Conservation (phyloP, 2,113 vertebrate genomes). For the Columba livia region DNA sequence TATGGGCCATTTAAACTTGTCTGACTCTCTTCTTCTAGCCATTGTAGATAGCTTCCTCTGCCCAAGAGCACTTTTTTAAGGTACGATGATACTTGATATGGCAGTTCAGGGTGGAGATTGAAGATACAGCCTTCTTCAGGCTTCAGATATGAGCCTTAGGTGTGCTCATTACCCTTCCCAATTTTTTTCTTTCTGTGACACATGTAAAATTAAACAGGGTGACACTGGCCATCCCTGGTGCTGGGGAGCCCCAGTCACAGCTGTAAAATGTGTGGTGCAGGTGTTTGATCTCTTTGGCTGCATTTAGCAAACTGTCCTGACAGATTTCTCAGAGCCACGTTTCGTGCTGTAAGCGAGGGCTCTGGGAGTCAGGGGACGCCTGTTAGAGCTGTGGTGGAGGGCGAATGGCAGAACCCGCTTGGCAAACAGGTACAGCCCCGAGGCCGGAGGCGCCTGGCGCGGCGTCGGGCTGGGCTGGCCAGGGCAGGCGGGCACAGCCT, state of each 20-base stretch:
- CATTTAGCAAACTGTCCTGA: not conserved
- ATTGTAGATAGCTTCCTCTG: not conserved
- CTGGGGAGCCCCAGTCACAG: not conserved
- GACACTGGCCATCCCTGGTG: too few species aligned
- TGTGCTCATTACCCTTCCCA: not conserved
- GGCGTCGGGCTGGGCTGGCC: not conserved
- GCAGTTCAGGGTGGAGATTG: not conserved
- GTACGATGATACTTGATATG: accelerated
- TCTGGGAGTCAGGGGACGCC: too few species aligned
- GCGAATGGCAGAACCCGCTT: not conserved
- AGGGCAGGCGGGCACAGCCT: not conserved
- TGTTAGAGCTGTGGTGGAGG: not conserved
- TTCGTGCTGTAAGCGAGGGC: not conserved
- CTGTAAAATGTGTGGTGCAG: not conserved
- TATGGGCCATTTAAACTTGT: not conserved
- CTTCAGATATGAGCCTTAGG: not conserved
- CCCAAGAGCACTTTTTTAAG: not conserved
- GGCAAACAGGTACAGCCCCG: not conserved
- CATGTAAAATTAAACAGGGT: not conserved
- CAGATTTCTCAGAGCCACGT: accelerated
- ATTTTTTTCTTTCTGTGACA: not conserved
- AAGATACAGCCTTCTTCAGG: not conserved
- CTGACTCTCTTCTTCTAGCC: not conserved
- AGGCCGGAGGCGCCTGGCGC: not conserved
- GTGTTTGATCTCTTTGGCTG: not conserved